Evolutionary conservation across 2,113 vertebrate genomes (phyloP).

Genomic region (Dunckerocampus dactyliophorus): DNA sequence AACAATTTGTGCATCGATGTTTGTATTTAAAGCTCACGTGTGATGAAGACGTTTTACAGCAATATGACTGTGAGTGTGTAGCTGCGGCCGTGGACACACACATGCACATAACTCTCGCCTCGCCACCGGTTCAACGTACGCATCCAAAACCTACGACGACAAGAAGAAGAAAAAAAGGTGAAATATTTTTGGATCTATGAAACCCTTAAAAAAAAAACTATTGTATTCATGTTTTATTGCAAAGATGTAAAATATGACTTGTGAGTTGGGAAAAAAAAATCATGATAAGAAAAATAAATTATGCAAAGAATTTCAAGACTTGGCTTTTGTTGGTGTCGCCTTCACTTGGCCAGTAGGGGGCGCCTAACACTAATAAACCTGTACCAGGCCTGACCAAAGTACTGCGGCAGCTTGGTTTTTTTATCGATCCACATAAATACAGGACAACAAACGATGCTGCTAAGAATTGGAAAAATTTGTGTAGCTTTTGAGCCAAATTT

Average conservation of each 20-base stretch:
- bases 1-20: conserved; percentile 95
- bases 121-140: conserved; percentile 64
- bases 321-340: conserved; percentile 55
- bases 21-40: conserved; percentile 90
- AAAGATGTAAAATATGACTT: conserved; percentile 99
- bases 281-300: conserved; percentile 91
- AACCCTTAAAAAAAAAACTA: conserved; percentile 96
- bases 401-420: no score
- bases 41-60: conserved; percentile 93
- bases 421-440: no score
- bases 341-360: no score
- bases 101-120: conserved; percentile 62
- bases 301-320: conserved; percentile 95
- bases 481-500: no score
- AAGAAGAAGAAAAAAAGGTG: conserved; percentile 65
- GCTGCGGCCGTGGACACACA: conserved; percentile 83
- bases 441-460: no score
- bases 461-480: no score
- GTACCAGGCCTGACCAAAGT: no score
- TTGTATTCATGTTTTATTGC: conserved; percentile 99
- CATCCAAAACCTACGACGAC: conserved; percentile 59
- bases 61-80: conserved; percentile 88
- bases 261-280: conserved; percentile 91
- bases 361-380: no score
- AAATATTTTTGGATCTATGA: conserved; percentile 99